Evolutionary conservation across 1,140 invertebrate species (phyloP).

Genomic region (Bombus confusus): DNA sequence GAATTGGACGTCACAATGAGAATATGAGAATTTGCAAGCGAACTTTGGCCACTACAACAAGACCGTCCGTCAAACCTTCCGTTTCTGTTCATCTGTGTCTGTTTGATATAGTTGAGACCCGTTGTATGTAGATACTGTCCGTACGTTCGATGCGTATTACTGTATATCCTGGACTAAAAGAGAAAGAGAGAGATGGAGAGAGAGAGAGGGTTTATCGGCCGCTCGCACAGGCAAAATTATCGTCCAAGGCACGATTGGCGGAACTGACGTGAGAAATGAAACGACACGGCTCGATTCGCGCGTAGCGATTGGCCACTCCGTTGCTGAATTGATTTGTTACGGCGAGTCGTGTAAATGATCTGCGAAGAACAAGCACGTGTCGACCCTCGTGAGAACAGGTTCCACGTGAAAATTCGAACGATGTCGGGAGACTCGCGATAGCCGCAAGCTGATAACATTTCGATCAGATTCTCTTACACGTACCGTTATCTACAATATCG

Average conservation of each 20-base stretch:
- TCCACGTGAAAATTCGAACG: not conserved
- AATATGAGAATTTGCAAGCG: too few species aligned
- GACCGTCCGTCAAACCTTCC: too few species aligned
- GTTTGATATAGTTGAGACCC: too few species aligned
- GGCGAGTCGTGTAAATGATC: conserved; percentile 7
- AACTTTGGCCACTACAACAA: too few species aligned
- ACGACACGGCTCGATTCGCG: conserved; percentile 22
- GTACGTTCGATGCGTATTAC: not conserved
- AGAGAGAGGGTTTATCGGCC: conserved; percentile 17
- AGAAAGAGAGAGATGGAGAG: not conserved
- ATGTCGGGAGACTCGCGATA: not conserved
- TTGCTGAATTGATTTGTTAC: conserved; percentile 34
- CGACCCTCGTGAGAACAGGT: conserved; percentile 7
- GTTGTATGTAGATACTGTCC: not conserved
- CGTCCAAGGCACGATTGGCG: conserved; percentile 45
- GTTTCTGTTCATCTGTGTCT: too few species aligned
- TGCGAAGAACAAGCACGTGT: not conserved
- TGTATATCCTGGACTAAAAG: not conserved
- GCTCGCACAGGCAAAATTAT: conserved; percentile 31
- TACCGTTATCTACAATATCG: too few species aligned
- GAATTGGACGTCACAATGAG: too few species aligned
- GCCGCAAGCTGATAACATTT: too few species aligned
- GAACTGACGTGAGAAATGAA: conserved; percentile 49
- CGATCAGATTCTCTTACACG: too few species aligned
- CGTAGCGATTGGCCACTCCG: conserved; percentile 8